Evolutionary conservation across 2,797 vertebrate genomes (phyloP), one percentile per base, ranked within the genome.

Genomic region (Spheniscus humboldti): DNA sequence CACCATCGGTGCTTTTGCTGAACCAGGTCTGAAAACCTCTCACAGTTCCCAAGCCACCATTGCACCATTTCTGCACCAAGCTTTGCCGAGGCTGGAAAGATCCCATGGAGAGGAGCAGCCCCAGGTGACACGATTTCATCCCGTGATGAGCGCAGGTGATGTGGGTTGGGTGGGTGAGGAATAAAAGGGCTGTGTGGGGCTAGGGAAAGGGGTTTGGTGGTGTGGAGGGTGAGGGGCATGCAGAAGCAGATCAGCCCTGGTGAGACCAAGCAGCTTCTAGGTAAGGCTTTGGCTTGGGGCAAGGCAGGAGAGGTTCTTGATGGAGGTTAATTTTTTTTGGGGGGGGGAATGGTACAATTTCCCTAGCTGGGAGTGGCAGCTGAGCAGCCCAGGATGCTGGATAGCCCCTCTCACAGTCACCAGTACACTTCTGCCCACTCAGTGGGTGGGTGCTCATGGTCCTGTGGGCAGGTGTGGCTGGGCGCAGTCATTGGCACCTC

Each of bases 201-300:
- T 10, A 1, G 9, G 5, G 7, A 13, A 10, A 1, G 11, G 2
- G 10, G 0, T 45, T 69, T 63, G 43, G 1, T 17, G 24, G 3
- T n/a, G 17, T 7, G 22, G 24, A 57, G 14, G 1, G 4, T 28
- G 56, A 41, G 31, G 9, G 10, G 4, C 0, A 0, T 2, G 6
- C 33, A 15, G 55, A 28, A 55, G 9, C 3, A 22, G 20, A 10
- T n/a, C 4, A 13, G 18, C 2, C 1, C 10, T 39, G 13, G 35
- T 22, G 43, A 35, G 27, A 5, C 23, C 11, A 5, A n/a, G 23
- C 17, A 56, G 1, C 9, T 77, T 25, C 30, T 23, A 17, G 37
- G 63, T n/a, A 31, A 92, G 56, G 25, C 4, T 83, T 50, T 71
- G 47, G 11, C 10, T 48, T 82, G 56, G 7, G 24, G 18, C 0